Conservation (phyloP, 1,140 invertebrate species). For the Musca vetustissima region DNA sequence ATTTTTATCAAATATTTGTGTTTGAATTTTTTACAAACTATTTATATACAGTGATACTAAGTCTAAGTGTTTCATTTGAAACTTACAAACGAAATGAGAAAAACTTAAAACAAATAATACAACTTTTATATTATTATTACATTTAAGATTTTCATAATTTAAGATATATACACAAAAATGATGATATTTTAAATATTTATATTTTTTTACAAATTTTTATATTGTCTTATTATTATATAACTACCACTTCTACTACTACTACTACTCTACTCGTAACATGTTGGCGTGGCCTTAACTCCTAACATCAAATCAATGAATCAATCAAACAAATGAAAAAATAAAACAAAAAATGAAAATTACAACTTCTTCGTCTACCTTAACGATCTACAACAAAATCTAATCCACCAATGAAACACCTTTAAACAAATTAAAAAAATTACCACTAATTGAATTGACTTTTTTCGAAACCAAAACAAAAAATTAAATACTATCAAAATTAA, state of each 20-base stretch:
- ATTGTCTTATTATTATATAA: slow-evolving; percentile 18
- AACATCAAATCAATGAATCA: neutral
- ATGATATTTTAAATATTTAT: slow-evolving; percentile 20
- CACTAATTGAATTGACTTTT: too few species aligned
- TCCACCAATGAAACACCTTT: neutral
- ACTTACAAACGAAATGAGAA: neutral
- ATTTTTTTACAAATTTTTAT: slow-evolving; percentile 25
- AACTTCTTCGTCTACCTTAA: neutral
- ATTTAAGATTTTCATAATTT: slow-evolving; percentile 12
- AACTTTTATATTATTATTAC: neutral
- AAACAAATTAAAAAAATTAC: too few species aligned
- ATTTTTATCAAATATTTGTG: neutral
- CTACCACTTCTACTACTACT: neutral
- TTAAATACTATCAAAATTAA: too few species aligned
- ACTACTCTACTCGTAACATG: slow-evolving; percentile 2
- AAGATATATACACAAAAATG: slow-evolving; percentile 17
- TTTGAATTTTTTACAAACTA: neutral
- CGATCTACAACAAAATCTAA: slow-evolving; percentile 22
- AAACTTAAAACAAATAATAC: neutral
- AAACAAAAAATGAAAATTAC: neutral
- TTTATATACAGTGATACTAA: too few species aligned
- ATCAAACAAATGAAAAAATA: neutral
- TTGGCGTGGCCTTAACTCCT: slow-evolving; percentile 24
- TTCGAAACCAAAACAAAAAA: too few species aligned
- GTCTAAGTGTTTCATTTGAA: too few species aligned